Evolutionary conservation across 2,113 vertebrate species (phyloP).

Genomic region (Telmatochromis bifrenatus): DNA sequence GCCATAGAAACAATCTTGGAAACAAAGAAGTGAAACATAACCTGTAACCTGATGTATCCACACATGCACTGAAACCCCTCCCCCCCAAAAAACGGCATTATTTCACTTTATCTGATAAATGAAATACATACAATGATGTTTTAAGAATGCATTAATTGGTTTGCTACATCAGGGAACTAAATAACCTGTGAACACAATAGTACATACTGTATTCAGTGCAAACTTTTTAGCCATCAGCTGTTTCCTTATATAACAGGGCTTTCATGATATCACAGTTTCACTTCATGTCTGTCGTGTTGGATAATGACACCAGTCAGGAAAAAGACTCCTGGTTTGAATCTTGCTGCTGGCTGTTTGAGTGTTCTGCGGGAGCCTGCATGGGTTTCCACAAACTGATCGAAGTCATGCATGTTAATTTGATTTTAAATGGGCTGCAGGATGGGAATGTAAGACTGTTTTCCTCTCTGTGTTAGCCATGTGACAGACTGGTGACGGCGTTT

Average conservation of each 20-base stretch:
- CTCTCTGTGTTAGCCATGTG: background rate
- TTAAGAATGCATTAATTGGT: background rate
- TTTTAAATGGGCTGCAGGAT: background rate
- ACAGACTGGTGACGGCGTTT: background rate
- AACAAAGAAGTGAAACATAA: background rate
- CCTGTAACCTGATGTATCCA: background rate
- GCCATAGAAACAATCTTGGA: background rate
- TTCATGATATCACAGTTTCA: background rate
- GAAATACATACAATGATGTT: background rate
- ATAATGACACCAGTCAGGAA: background rate
- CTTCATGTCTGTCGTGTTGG: background rate
- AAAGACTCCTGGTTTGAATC: background rate
- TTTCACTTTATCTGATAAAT: background rate
- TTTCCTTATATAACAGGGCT: background rate
- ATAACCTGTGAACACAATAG: background rate
- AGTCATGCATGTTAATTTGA: background rate
- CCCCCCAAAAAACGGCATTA: accelerated
- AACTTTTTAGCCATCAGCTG: background rate
- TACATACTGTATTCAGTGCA: background rate
- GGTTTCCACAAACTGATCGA: background rate
- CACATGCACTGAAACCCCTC: background rate
- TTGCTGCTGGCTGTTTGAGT: background rate
- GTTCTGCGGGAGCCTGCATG: background rate
- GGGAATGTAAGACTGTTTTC: background rate
- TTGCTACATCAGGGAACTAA: background rate